Percentiles rank a stretch among this genome's conserved stretches.
phyloP scores from a whole-genome alignment of 2,888 invertebrate genomes.

The Aphodius granarius region DNA sequence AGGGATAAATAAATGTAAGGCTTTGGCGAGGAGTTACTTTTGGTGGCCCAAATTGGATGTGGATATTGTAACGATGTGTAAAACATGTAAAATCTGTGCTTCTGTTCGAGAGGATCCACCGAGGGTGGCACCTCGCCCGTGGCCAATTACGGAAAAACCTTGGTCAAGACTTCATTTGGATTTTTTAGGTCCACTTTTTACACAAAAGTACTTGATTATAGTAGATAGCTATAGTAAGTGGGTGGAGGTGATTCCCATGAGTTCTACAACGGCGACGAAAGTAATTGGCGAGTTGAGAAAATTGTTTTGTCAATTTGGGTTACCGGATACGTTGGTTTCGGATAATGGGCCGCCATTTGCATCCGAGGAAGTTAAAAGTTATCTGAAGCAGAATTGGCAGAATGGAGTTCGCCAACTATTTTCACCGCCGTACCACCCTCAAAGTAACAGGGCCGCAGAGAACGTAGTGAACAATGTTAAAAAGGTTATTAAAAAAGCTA shows the following conservation, averaged over 20 bases:
- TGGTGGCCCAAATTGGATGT: constrained; percentile 18
- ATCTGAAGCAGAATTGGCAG: not conserved
- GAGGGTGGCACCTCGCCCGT: not conserved
- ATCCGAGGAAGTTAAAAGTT: not conserved
- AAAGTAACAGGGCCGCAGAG: not conserved
- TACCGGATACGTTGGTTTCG: constrained; percentile 5
- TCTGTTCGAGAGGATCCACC: no score
- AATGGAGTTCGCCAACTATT: not conserved
- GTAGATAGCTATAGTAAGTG: not conserved
- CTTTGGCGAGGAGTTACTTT: constrained; percentile 20
- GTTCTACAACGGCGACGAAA: not conserved
- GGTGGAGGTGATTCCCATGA: not conserved
- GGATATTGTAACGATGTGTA: constrained; percentile 13
- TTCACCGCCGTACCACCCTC: not conserved
- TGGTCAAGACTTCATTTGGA: constrained; percentile 1
- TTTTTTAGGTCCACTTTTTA: constrained; percentile 1
- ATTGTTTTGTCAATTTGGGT: constrained; percentile 4
- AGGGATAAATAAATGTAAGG: constrained; percentile 20
- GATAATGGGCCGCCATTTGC: not conserved
- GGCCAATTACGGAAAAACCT: not conserved
- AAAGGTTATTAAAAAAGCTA: not conserved
- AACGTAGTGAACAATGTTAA: not conserved
- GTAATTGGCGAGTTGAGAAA: not conserved
- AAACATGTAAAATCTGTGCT: constrained; percentile 11
- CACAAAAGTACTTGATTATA: not conserved